phyloP scores from a whole-genome alignment of 2,113 vertebrate genomes.

The Platichthys flesus region DNA sequence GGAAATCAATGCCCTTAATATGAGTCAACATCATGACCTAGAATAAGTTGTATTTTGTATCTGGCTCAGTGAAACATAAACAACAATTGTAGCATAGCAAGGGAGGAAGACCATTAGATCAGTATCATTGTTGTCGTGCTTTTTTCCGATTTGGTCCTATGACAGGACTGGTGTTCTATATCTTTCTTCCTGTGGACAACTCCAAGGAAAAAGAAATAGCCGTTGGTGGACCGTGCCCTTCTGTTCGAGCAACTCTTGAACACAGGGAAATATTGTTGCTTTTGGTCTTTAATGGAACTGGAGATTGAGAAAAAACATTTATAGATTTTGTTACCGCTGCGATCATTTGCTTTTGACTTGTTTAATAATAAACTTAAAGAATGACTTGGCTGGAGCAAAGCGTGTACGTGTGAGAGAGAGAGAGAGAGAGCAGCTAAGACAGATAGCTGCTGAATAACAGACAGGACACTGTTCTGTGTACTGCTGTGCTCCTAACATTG shows the following conservation, averaged over 20 bases:
- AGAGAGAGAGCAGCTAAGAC: constrained; percentile 4
- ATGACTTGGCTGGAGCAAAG: background rate
- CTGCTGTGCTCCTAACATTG: constrained; percentile 49
- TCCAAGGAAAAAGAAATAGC: background rate
- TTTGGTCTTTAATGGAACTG: too few relatives aligned
- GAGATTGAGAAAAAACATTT: too few relatives aligned
- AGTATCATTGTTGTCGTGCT: background rate
- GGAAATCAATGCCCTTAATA: constrained; percentile 5
- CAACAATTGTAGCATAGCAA: too few relatives aligned
- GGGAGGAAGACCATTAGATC: too few relatives aligned
- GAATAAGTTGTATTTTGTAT: background rate
- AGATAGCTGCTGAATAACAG: constrained; percentile 54
- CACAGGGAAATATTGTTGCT: too few relatives aligned
- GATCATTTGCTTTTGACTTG: background rate
- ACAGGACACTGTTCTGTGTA: constrained; percentile 52
- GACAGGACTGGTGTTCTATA: background rate
- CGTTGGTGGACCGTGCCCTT: background rate
- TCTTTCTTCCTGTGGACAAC: background rate
- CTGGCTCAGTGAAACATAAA: too few relatives aligned
- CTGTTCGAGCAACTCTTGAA: background rate
- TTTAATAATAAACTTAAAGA: background rate
- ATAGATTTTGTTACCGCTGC: too few relatives aligned
- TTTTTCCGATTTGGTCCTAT: background rate
- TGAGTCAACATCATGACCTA: constrained; percentile 2
- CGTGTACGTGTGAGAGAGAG: background rate